Evolutionary conservation across 2,888 invertebrate genomes (phyloP), one percentile per base, ranked within the genome.

Genomic region (Embidobia sp.): DNA sequence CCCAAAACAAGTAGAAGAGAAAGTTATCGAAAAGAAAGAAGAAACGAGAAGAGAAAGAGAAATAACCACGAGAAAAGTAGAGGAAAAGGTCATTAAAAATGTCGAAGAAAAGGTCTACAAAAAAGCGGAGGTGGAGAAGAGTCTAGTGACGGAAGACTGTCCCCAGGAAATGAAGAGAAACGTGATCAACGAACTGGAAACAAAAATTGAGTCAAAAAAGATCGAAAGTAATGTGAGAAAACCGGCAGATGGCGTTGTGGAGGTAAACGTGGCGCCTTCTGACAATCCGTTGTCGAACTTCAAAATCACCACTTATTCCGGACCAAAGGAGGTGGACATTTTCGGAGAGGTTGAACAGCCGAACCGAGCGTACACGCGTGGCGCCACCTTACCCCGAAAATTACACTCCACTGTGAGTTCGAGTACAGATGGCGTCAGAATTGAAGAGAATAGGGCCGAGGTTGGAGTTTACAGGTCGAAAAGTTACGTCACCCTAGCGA

Each of bases 201-300:
- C 79, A 1, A 87, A 85, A 48, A 84, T 88, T 10, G 84, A 83
- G 8, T 82, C 78, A n/a, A 81, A 82, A 18, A 57, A 63, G 7
- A 44, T 11, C 7, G 53, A 35, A 6, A 35, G 3, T 18, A 5
- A 8, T 1, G 18, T 26, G 10, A 46, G 6, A 8, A 73, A 49
- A 6, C 8, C 15, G 4, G 2, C 18, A 1, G 77, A 77, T 2
- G 75, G 15, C 1, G 64, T 73, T 2, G 81, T 83, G 1, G 79
- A 84, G 0, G 85, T 85, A 0, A 83, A 81, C 61, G 80, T 88
- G 3, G 88, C 88, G 0, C 87, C 89, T 0, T 78, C 85, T 0
- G 87, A 88, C 35, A 89, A 87, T 22, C 86, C 87, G 0, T 31
- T 89, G 35, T 83, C 88, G 0, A 89, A 89, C 63, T 89, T 89